phyloP scores from a whole-genome alignment of 2,797 vertebrate species.

The Tadarida brasiliensis region DNA sequence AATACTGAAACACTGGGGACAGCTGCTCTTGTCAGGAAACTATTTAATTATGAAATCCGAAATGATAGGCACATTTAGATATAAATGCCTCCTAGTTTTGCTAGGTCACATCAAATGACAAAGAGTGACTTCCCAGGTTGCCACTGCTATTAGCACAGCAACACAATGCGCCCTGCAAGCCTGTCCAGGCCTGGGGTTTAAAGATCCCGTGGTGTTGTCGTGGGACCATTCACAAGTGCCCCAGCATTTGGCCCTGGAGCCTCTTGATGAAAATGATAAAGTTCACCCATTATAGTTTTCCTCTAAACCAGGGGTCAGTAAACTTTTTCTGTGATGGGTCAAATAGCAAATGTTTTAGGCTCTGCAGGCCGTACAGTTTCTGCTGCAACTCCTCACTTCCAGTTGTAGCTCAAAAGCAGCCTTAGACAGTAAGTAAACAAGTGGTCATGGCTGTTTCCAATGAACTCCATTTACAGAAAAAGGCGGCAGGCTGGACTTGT shows the following conservation, averaged over 20 bases:
- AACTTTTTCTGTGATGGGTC: background rate
- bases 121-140: background rate
- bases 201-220: background rate
- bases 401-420: background rate
- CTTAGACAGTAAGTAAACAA: slow-evolving; percentile 41
- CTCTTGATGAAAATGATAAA: background rate
- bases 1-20: background rate
- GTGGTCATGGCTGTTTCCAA: background rate
- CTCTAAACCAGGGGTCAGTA: slow-evolving; percentile 8
- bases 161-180: background rate
- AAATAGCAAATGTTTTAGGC: slow-evolving; percentile 43
- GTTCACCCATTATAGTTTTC: background rate
- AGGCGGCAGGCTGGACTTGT: background rate
- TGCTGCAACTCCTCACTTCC: background rate
- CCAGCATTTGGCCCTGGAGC: background rate
- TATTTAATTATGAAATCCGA: slow-evolving; percentile 15
- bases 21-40: slow-evolving; percentile 13
- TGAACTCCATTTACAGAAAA: slow-evolving; percentile 12
- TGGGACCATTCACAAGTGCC: background rate
- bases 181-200: background rate
- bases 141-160: background rate
- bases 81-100: background rate
- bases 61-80: slow-evolving; percentile 16
- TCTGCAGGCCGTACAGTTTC: background rate
- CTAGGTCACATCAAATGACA: background rate